Conservation (phyloP, 1,140 invertebrate genomes). For the Drosophila nebulosa region DNA sequence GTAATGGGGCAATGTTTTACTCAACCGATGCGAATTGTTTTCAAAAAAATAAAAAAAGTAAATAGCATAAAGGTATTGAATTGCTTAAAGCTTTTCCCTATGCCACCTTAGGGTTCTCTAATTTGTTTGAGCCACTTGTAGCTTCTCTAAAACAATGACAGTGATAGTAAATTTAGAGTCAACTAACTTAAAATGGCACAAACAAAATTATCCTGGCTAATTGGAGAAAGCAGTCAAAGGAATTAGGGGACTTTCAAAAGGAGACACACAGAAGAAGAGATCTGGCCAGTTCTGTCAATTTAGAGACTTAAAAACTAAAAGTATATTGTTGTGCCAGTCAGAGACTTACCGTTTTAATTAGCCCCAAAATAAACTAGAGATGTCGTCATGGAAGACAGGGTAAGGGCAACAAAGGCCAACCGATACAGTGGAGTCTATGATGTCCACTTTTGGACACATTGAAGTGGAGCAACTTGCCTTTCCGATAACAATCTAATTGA, state of each 20-base stretch:
- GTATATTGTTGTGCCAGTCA: conserved; percentile 1
- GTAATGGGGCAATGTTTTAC: background rate
- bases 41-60: background rate
- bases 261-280: background rate
- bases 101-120: background rate
- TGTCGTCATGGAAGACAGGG: too few relatives aligned
- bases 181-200: background rate
- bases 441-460: background rate
- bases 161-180: background rate
- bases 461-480: background rate
- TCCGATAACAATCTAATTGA: background rate
- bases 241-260: background rate
- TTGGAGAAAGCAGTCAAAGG: background rate
- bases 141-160: background rate
- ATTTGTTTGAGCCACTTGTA: background rate
- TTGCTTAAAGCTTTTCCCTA: background rate
- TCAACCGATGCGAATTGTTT: background rate
- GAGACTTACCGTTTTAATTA: conserved; percentile 2
- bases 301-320: conserved; percentile 6
- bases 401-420: background rate
- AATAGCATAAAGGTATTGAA: background rate
- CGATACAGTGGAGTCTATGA: background rate
- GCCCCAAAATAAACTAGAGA: background rate
- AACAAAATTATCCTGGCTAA: background rate
- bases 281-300: background rate